phyloP scores from a whole-genome alignment of 2,888 invertebrate species.

The Onchidella celtica region DNA sequence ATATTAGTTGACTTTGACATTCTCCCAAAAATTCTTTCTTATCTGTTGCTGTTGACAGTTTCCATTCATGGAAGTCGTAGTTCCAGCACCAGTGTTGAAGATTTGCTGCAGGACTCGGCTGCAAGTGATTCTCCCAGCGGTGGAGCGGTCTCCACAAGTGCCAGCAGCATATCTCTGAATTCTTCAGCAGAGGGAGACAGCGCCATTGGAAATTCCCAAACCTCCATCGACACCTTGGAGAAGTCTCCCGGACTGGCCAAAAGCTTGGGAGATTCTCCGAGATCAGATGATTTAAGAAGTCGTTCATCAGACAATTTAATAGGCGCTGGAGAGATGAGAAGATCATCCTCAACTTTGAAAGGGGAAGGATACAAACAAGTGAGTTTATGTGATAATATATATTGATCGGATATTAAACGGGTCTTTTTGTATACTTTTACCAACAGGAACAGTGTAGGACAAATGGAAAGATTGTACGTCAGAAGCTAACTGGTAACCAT shows the following conservation, averaged over 20 bases:
- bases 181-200: slow-evolving; percentile 37
- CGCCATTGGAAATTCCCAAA: slow-evolving; percentile 23
- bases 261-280: slow-evolving; percentile 27
- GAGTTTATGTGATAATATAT: no score
- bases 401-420: no score
- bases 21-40: no score
- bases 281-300: not conserved
- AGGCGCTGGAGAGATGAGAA: slow-evolving; percentile 32
- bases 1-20: no score
- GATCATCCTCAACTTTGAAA: slow-evolving; percentile 53
- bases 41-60: slow-evolving; percentile 40
- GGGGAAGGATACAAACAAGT: slow-evolving; percentile 63
- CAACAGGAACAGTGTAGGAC: no score
- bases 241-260: slow-evolving; percentile 7
- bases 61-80: slow-evolving; percentile 67
- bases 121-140: slow-evolving; percentile 21
- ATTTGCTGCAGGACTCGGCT: slow-evolving; percentile 56
- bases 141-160: slow-evolving; percentile 27
- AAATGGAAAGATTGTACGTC: no score
- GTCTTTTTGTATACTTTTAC: no score
- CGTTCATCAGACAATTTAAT: not conserved
- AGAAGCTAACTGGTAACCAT: no score
- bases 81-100: slow-evolving; percentile 74
- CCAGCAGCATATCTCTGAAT: slow-evolving; percentile 32
- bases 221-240: slow-evolving; percentile 10